Percentiles rank a stretch among this genome's conserved stretches.
Conservation (phyloP, 1,140 invertebrate species). For the Diprion similis region DNA sequence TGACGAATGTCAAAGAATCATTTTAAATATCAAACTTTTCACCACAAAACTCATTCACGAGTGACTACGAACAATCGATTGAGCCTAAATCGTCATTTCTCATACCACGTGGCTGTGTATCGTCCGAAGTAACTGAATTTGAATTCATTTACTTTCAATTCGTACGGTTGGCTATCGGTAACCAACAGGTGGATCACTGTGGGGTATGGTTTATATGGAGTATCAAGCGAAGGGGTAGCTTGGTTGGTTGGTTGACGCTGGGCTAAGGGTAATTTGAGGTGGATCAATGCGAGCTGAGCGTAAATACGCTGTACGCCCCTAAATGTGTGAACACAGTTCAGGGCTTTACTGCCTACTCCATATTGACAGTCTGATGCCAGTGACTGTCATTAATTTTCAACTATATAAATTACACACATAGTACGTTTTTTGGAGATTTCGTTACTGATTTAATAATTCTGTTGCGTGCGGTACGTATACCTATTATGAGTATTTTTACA, state of each 20-base stretch:
- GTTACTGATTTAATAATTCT: neutral
- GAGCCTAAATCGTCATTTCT: no score
- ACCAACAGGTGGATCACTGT: slow-evolving; percentile 16
- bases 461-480: neutral
- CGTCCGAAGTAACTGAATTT: no score
- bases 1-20: no score
- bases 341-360: neutral
- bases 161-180: neutral
- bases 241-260: neutral
- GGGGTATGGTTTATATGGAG: neutral
- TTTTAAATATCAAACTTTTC: no score
- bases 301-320: neutral
- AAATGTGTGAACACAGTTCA: neutral
- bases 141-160: neutral
- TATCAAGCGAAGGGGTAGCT: no score
- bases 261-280: neutral
- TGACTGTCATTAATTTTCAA: neutral
- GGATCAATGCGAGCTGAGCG: neutral
- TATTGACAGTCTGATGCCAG: neutral
- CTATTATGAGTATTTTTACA: no score
- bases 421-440: neutral
- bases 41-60: no score
- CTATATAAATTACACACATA: neutral
- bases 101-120: no score
- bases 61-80: no score